Conservation (phyloP, 1,140 invertebrate species). For the Berghia stephanieae region DNA sequence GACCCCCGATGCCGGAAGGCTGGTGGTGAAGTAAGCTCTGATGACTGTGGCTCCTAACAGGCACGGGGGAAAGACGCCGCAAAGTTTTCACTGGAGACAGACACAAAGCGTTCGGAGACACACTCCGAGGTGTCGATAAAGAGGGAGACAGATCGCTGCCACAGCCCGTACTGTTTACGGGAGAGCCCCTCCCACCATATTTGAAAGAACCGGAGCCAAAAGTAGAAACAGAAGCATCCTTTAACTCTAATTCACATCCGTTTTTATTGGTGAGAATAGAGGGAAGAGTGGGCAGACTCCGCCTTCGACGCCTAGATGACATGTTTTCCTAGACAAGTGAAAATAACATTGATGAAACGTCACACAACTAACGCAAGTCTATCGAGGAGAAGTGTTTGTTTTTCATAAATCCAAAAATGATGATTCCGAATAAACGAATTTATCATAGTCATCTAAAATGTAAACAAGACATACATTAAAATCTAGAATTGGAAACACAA, state of each 20-base stretch:
- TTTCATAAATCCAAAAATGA: background rate
- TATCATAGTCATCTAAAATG: background rate
- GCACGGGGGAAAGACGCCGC: background rate
- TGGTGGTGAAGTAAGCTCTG: slow-evolving; percentile 5
- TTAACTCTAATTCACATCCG: slow-evolving; percentile 10
- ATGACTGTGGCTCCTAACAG: background rate
- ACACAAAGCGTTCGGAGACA: background rate
- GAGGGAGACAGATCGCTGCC: background rate
- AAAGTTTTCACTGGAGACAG: slow-evolving; percentile 23
- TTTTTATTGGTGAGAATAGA: slow-evolving; percentile 20
- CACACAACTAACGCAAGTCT: too few relatives aligned
- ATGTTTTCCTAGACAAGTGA: too few relatives aligned
- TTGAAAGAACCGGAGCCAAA: background rate
- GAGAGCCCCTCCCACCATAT: background rate
- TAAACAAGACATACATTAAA: background rate
- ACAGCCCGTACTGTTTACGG: background rate
- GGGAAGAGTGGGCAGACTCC: slow-evolving; percentile 26
- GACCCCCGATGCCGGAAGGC: slow-evolving; percentile 12
- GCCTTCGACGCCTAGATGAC: slow-evolving; percentile 22
- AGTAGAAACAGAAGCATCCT: too few relatives aligned
- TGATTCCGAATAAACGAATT: background rate
- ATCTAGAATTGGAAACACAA: background rate
- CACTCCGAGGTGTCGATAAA: background rate
- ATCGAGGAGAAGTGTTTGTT: background rate
- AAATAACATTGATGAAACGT: too few relatives aligned